Base-by-base conservation (phyloP, 2,888 invertebrate species). In the Andrena fulva region DNA sequence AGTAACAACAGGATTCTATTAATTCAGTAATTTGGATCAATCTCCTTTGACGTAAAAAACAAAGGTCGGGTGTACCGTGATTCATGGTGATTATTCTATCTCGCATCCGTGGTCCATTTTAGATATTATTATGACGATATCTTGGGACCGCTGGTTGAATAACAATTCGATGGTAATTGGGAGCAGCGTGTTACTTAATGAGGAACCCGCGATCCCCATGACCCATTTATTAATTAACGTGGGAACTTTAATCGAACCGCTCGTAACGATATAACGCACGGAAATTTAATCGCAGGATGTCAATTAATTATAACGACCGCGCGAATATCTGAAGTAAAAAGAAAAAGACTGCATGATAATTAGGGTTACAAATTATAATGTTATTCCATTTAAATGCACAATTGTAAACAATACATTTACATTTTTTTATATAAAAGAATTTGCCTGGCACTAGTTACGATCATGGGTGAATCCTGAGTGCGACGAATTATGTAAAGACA, bases 391-490 rank as follows among this genome's bases (percentile, higher is more conserved):
- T 67, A 80, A 69, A 48, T 48, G 50, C 56, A 29, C 63, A 50
- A 42, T 33, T 72, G 56, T 70, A 74, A 77, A 83, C 67, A 77
- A 63, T 71, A 67, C 42, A 75, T 75, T 77, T 82, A 81, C 82
- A 82, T 81, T 82, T 82, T 56, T 82, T 75, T 82, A 82, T 82
- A 82, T 76, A 82, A 82, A 82, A 81, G 82, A 82, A 77, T 87
- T 85, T 69, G 70, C 76, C 82, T 82, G 82, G 82, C 82, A 82
- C 71, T 87, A 94, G 94, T 82, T 94, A 50, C 90, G 89, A 54
- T 87, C 91, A 56, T 79, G 82, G 70, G 72, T 92, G 54, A 94
- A 94, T 88, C 93, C 93, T 20, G 92, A 90, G 24, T 94, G 93
- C 75, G 86, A 94, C 77, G 33, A 83, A 0, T 76, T 80, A 29